Conservation (phyloP, 2,113 vertebrate genomes). For the Chionis minor region DNA sequence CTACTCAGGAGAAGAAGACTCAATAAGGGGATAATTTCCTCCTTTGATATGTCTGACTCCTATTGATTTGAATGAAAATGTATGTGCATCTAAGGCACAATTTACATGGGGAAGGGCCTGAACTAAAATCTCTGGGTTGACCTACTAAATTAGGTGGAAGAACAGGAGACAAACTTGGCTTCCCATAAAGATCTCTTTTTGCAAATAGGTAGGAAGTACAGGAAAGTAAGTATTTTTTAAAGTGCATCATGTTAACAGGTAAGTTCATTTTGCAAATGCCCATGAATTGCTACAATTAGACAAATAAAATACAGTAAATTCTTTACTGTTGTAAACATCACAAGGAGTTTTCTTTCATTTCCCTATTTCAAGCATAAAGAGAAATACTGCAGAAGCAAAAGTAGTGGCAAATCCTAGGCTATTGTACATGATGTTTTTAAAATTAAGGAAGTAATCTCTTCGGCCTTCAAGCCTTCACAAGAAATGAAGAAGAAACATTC, state of each 20-base stretch:
- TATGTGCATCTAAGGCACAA: slow-evolving; percentile 17
- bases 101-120: neutral
- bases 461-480: neutral
- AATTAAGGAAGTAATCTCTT: neutral
- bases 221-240: neutral
- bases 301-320: neutral
- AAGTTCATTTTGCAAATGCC: neutral
- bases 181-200: neutral
- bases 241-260: neutral
- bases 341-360: neutral
- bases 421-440: neutral
- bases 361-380: neutral
- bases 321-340: neutral
- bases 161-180: neutral
- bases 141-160: neutral
- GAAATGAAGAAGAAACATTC: neutral
- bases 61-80: slow-evolving; percentile 57
- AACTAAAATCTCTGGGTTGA: slow-evolving; percentile 8
- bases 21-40: slow-evolving; percentile 61
- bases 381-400: neutral
- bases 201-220: neutral
- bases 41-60: slow-evolving; percentile 40
- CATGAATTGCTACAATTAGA: neutral
- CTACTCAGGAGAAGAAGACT: slow-evolving; percentile 23
- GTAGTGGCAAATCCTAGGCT: neutral